Base-by-base conservation (phyloP, 2,888 invertebrate species). In the Athalia circularis region DNA sequence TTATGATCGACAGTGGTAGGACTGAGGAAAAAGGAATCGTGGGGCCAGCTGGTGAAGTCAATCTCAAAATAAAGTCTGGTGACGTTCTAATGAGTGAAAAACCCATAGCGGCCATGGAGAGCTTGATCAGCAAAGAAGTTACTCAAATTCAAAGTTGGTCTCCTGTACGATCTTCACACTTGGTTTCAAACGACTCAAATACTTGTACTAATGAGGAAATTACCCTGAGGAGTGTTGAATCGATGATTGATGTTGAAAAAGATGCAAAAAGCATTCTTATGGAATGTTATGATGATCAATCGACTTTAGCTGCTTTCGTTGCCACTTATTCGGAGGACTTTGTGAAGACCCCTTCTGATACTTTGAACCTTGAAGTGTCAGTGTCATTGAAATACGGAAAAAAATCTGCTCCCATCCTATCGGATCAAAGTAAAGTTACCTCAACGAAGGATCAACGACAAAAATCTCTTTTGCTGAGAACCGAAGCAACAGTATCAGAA, bases 171-270 rank as follows among this genome's bases (percentile, higher is more conserved):
- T 68, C 52, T 68, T 68, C 68, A 54, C 68, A 52, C 43, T 52
- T 43, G 52, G 52, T 68, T 29, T 29, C 15, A 6, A 52, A 68
- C 29, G 5, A 68, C 50, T 5, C n/a, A 6, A 47, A 59, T 13
- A 15, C 57, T 7, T n/a, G n/a, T 59, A 7, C 47, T 5, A 47
- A 47, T 59, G 43, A 15, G 2, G 72, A 72, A 72, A 72, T 59
- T 8, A 72, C 59, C 29, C 45, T 59, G 15, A 72, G 59, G 11
- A 72, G 59, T 59, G 59, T 72, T 15, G 57, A 57, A 1, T 72
- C 72, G 59, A 72, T 72, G 47, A 72, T 59, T 59, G 72, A 72
- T 4, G 72, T 7, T 57, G 72, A 72, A n/a, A n/a, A 72, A 72
- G n/a, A 45, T 5, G 47, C 9, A 52, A 9, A 45, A 13, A 59